These are phyloP conservation scores for Nymphicus hollandicus DNA, from an alignment of 2,113 vertebrate genomes.

Conservation along the genomic window DNA sequence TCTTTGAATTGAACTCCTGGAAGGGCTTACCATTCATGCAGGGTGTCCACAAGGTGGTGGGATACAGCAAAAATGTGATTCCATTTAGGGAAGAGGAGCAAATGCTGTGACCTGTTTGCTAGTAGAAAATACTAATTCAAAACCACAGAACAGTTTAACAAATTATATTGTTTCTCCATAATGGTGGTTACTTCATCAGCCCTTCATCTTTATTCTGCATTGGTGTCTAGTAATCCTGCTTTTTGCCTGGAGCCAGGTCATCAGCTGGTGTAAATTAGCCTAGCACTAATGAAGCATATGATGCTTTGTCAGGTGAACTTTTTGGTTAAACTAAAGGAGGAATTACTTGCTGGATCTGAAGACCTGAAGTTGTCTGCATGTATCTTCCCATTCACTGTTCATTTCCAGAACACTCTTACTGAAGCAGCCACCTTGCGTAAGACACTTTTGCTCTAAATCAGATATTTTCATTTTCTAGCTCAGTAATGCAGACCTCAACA, in stretches of 20 bases:
- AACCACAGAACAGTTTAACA: conserved; percentile 21
- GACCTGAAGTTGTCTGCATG: not conserved
- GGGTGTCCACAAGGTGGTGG: not conserved
- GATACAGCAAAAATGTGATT: not conserved
- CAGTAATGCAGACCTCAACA: not conserved
- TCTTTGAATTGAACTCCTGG: not conserved
- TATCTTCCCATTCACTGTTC: not conserved
- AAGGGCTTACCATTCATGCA: not conserved
- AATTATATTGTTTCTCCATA: not conserved
- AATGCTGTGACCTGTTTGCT: not conserved
- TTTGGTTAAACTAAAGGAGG: not conserved
- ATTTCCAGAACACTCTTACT: not conserved
- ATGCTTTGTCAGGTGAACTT: not conserved
- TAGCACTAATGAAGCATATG: not conserved
- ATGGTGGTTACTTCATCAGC: not conserved
- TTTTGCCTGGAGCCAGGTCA: not conserved
- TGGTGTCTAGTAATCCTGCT: not conserved
- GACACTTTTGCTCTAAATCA: not conserved
- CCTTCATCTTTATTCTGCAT: not conserved
- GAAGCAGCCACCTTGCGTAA: not conserved
- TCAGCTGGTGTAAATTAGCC: not conserved
- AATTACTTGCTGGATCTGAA: not conserved
- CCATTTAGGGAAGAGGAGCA: not conserved
- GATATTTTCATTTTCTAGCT: not conserved
- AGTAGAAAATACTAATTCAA: not conserved